Base-by-base conservation (phyloP, 2,888 invertebrate species). In the Maniola hyperantus region DNA sequence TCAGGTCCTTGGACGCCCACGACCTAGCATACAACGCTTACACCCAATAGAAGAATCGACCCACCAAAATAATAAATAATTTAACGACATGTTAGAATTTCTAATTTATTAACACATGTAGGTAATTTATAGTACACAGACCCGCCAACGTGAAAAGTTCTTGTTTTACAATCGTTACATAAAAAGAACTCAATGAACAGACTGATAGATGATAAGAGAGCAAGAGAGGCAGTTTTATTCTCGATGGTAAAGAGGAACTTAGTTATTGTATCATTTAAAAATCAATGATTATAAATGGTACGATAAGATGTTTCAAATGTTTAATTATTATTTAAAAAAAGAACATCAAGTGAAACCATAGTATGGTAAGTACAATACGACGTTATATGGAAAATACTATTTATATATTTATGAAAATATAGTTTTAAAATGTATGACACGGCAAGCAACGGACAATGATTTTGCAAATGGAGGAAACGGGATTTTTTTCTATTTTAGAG, bases 21-120 rank as follows among this genome's bases (percentile, higher is more conserved):
- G 93, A 94, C 80, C 88, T 94, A 78, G 94, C 94, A 71, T 95
- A 95, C 88, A 93, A 93, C 74, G 94, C 94, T 48, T 93, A 95
- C 80, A 76, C 85, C 74, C 90, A 90, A 76, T 89, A 91, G 80
- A 73, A 77, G 77, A 73, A 69, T 67, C 69, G 80, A 77, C 82
- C 84, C 83, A 85, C 84, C 84, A 81, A 80, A 73, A 51, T 71
- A 68, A 62, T 60, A 36, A 60, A 60, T 60, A 60, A 55, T 61
- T 63, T 54, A 68, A 61, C 69, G 48, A 69, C 51, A 65, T 48
- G 54, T 54, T 61, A 66, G 36, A 60, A 50, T 39, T 64, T 15
- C 36, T 64, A 66, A 67, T 59, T 62, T 67, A 70, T 67, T 53
- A 55, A 57, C 66, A 65, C 65, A 15, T 42, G 42, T 69, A 71